Percentiles rank a stretch among this genome's conserved stretches.
Conservation (phyloP, 2,113 vertebrate species). For the Eubucco bourcierii region DNA sequence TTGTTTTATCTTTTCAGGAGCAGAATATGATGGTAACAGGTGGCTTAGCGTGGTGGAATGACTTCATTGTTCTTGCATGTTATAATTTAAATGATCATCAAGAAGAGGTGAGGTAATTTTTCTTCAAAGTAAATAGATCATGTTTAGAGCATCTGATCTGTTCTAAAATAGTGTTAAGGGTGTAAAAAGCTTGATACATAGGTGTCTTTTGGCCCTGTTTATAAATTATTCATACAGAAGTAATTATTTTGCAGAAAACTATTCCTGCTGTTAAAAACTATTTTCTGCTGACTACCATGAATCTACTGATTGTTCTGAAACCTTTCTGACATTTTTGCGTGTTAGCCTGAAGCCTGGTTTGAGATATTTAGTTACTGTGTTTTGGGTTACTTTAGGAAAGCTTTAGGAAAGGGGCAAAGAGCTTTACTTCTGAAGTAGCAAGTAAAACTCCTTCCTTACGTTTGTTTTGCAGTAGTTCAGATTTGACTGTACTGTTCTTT, state of each 20-base stretch:
- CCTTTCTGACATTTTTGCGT: not conserved
- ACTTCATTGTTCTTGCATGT: slow-evolving; percentile 95
- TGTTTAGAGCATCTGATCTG: not conserved
- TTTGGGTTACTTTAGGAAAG: not conserved
- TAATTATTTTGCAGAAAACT: not conserved
- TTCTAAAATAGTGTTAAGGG: not conserved
- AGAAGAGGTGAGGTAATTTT: slow-evolving; percentile 85
- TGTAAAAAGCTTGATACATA: not conserved
- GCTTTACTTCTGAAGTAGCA: not conserved
- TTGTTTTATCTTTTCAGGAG: slow-evolving; percentile 80
- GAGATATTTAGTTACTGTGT: not conserved
- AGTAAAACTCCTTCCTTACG: not conserved
- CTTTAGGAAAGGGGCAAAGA: not conserved
- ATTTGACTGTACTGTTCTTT: not conserved
- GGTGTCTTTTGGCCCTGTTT: not conserved
- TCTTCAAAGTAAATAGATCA: not conserved
- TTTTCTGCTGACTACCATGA: not conserved
- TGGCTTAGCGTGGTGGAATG: slow-evolving; percentile 96
- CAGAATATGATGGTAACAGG: slow-evolving; percentile 98
- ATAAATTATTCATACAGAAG: not conserved
- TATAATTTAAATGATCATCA: slow-evolving; percentile 93
- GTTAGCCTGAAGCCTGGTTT: not conserved
- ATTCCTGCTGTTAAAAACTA: not conserved
- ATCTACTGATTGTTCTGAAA: not conserved
- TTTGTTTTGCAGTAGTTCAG: not conserved